Percentiles rank a stretch among this genome's conserved stretches.
These are phyloP conservation scores for Sarcoramphus papa DNA, from an alignment of 2,797 vertebrate species.

Conservation along the genomic window DNA sequence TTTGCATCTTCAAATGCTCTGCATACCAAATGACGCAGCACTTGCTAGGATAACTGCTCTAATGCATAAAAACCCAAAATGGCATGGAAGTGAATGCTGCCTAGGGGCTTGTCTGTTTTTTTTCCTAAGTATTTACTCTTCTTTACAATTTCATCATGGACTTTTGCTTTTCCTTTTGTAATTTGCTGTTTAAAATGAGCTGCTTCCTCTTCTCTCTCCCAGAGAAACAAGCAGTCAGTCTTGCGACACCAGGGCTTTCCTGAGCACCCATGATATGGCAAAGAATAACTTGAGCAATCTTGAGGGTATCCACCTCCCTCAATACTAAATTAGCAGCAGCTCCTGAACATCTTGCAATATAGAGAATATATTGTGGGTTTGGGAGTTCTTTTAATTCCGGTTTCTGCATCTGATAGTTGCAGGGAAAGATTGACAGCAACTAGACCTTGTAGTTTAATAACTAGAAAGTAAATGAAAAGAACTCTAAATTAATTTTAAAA, in stretches of 20 bases:
- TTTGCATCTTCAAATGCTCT: constrained; percentile 27
- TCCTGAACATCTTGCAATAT: background rate
- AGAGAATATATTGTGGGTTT: background rate
- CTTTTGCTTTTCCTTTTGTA: background rate
- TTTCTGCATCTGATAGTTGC: background rate
- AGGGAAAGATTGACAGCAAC: background rate
- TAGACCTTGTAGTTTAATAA: background rate
- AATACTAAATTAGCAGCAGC: background rate
- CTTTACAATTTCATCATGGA: background rate
- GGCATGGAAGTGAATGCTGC: constrained; percentile 10
- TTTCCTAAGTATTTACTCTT: background rate
- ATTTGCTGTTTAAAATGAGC: background rate
- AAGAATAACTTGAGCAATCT: background rate
- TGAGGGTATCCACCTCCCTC: background rate
- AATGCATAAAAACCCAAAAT: background rate
- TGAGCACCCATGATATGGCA: background rate
- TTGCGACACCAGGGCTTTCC: background rate
- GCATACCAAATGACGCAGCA: background rate
- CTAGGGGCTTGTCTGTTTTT: background rate
- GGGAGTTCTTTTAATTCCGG: background rate
- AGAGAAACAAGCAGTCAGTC: background rate
- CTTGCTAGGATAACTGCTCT: constrained; percentile 56
- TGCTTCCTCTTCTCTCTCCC: background rate
- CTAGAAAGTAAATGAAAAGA: background rate
- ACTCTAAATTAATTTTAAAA: background rate